Evolutionary conservation across 2,797 vertebrate genomes (phyloP).

Genomic region (Sebastes steindachneri): DNA sequence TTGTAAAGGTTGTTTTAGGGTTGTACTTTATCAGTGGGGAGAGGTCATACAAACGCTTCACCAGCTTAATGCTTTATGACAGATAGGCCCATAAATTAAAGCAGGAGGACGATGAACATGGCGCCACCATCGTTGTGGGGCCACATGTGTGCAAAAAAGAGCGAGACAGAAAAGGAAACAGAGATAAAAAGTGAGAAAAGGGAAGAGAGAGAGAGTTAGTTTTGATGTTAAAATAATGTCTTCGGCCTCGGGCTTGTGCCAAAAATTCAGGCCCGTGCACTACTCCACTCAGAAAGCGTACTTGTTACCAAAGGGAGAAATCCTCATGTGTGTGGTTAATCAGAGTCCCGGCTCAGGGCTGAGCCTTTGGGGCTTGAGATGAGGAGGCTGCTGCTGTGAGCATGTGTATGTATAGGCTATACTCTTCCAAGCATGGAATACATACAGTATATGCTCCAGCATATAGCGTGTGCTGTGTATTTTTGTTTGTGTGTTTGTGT

Average conservation of each 20-base stretch:
- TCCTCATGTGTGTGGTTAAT: slow-evolving; percentile 1
- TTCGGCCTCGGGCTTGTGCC: not conserved
- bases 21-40: not conserved
- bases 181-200: not conserved
- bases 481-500: not conserved
- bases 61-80: slow-evolving; percentile 16
- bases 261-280: not conserved
- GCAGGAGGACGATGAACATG: not conserved
- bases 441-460: not conserved
- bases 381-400: slow-evolving; percentile 15
- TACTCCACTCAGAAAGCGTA: not conserved
- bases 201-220: not conserved
- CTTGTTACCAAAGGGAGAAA: slow-evolving; percentile 4
- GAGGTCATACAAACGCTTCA: not conserved
- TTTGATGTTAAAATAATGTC: not conserved
- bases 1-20: not conserved
- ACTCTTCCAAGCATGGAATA: slow-evolving; percentile 30
- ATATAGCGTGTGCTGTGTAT: not conserved
- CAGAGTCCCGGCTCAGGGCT: slow-evolving; percentile 6
- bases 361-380: not conserved
- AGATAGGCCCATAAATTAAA: slow-evolving; percentile 3
- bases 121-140: not conserved
- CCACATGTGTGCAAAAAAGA: not conserved
- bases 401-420: not conserved
- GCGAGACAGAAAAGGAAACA: not conserved